These are phyloP conservation scores for Arbacia lixula DNA, from an alignment of 53 echinoderm and acorn worm genomes.

Conservation along the genomic window DNA sequence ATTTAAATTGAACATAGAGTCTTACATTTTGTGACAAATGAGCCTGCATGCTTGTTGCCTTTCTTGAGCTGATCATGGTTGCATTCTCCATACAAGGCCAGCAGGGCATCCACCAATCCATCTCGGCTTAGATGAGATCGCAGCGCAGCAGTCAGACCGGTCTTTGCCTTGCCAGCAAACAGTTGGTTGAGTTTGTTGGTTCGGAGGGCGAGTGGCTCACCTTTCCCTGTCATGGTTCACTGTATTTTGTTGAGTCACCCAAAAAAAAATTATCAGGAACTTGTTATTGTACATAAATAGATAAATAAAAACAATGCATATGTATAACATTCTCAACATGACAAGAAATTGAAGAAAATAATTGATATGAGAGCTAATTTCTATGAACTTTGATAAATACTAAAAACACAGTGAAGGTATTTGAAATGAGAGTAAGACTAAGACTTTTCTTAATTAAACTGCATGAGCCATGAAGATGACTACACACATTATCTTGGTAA, in stretches of 20 bases:
- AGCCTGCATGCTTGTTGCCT: slow-evolving; percentile 75
- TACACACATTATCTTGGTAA: too few relatives aligned
- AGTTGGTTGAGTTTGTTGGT: slow-evolving; percentile 76
- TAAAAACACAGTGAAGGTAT: too few relatives aligned
- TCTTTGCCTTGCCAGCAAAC: slow-evolving; percentile 62
- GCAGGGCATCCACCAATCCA: slow-evolving; percentile 79
- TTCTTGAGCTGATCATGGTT: slow-evolving; percentile 65
- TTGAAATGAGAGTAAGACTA: too few relatives aligned
- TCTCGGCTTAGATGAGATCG: slow-evolving; percentile 70
- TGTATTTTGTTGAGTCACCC: neutral
- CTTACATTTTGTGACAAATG: slow-evolving; percentile 87
- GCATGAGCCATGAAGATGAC: too few relatives aligned
- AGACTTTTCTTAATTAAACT: too few relatives aligned
- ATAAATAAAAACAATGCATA: too few relatives aligned
- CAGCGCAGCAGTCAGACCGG: slow-evolving; percentile 46
- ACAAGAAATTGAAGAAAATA: too few relatives aligned
- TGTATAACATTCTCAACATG: too few relatives aligned
- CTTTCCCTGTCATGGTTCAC: slow-evolving; percentile 5
- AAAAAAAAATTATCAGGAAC: too few relatives aligned
- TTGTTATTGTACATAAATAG: too few relatives aligned
- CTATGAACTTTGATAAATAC: too few relatives aligned
- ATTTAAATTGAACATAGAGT: neutral
- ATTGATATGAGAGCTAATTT: too few relatives aligned
- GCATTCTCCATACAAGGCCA: slow-evolving; percentile 86
- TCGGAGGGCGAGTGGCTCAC: slow-evolving; percentile 34